Base-by-base conservation (phyloP, 2,113 vertebrate genomes). In the Calonectris borealis region DNA sequence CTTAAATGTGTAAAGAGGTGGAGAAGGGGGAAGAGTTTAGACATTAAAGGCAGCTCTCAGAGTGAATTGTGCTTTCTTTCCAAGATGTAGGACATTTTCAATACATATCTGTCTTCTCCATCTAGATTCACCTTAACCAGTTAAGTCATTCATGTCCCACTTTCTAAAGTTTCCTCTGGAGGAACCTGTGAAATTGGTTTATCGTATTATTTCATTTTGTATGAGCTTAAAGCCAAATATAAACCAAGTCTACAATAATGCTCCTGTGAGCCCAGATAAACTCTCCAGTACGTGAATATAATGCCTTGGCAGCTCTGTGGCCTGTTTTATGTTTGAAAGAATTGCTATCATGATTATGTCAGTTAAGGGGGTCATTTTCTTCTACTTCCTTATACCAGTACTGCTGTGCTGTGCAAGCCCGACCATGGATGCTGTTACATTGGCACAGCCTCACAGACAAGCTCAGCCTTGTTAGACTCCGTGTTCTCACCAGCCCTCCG, bases 151-250 rank as follows among this genome's bases (percentile, higher is more conserved):
- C 91, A 78, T 51, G 83, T 52, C 87, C 93, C 88, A 96, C 76
- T 96, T 93, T 88, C 72, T 62, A 44, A 92, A 93, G 89, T 90
- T 85, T 94, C 79, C 92, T 97, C 95, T 88, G 68, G 95, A 92
- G 93, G 48, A 95, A 88, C 72, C 88, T 92, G 77, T 75, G 82
- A 96, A 92, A 95, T 95, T 93, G 76, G 86, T 73, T 96, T 92
- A 93, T 94, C 4, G 12, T 46, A 86, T 93, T 94, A 95, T 72
- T 94, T 96, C 83, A 85, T 84, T 94, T 77, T 69, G 44, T 79
- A 55, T 54, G 78, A 89, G 73, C 94, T 96, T 95, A 91, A 89
- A 96, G 88, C 86, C 93, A 96, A 95, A 94, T 76, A 95, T 66
- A 94, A 96, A 93, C 86, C 86, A 85, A 89, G 66, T 27, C 86